Conservation (phyloP, 1,140 invertebrate species). For the Lysiphlebus fabarum region DNA sequence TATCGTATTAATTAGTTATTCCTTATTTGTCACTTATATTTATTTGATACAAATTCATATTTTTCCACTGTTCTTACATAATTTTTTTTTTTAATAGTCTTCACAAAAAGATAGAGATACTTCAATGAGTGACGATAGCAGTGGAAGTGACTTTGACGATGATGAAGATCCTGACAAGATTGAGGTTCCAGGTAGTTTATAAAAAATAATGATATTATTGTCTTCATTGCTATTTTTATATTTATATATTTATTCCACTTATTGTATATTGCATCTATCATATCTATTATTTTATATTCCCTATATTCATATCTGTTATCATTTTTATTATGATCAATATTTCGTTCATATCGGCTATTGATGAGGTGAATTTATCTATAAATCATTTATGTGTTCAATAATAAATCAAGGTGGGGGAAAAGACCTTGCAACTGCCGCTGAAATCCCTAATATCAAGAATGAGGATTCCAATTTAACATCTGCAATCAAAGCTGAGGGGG, state of each 20-base stretch:
- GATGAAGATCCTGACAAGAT: slow-evolving; percentile 88
- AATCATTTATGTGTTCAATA: slow-evolving; percentile 21
- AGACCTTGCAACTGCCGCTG: slow-evolving; percentile 71
- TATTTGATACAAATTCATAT: slow-evolving; percentile 1
- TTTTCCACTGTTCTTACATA: too few relatives aligned
- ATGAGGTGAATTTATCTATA: slow-evolving; percentile 13
- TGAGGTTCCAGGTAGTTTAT: slow-evolving; percentile 74
- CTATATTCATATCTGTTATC: too few relatives aligned
- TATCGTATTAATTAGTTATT: too few relatives aligned
- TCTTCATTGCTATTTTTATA: too few relatives aligned
- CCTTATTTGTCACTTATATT: slow-evolving; percentile 4
- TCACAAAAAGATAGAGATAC: slow-evolving; percentile 37
- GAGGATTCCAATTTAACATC: slow-evolving; percentile 30
- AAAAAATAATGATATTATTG: slow-evolving; percentile 8
- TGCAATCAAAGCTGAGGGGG: slow-evolving; percentile 36
- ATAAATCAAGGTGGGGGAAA: slow-evolving; percentile 69
- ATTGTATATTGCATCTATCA: too few relatives aligned
- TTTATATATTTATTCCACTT: too few relatives aligned
- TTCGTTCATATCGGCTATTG: not conserved
- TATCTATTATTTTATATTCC: too few relatives aligned
- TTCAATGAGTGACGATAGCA: slow-evolving; percentile 64
- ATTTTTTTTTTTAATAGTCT: slow-evolving; percentile 20
- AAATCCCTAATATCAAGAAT: slow-evolving; percentile 52
- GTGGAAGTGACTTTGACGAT: slow-evolving; percentile 79
- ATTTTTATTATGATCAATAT: too few relatives aligned